Percentiles rank a stretch among this genome's conserved stretches.
Conservation (phyloP, 2,797 vertebrate genomes). For the Malurus leucopterus region DNA sequence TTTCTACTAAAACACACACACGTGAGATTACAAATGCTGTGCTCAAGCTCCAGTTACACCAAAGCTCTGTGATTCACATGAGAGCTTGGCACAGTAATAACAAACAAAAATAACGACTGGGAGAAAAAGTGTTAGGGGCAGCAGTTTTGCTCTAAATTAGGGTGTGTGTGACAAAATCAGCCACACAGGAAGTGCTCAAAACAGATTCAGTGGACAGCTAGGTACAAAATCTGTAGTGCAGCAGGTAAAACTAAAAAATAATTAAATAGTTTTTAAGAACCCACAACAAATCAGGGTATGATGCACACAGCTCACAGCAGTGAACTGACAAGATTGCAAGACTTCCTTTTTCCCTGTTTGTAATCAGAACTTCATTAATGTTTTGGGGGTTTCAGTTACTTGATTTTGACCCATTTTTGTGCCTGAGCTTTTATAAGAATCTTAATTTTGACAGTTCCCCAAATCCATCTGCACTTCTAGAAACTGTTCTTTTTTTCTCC, state of each 20-base stretch:
- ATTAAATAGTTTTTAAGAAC: neutral
- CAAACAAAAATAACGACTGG: neutral
- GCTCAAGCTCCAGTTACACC: neutral
- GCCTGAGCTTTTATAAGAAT: neutral
- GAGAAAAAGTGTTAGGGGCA: accelerated
- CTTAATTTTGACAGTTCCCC: neutral
- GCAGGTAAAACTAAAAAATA: neutral
- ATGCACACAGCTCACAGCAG: neutral
- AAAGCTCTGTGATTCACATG: neutral
- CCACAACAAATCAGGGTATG: neutral
- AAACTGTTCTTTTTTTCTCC: neutral
- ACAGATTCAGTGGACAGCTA: neutral
- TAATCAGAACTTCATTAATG: neutral
- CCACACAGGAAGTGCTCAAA: neutral
- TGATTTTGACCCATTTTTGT: neutral
- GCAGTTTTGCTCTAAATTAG: neutral
- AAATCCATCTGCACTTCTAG: neutral
- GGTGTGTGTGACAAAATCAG: neutral
- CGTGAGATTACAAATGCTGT: accelerated
- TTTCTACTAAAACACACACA: neutral
- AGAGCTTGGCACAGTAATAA: neutral
- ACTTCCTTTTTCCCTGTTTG: neutral
- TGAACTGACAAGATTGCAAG: neutral
- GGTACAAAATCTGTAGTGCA: neutral
- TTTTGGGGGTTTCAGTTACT: neutral